A percentile compares a stretch with the other conserved stretches of the same genome.
Evolutionary conservation across 2,797 vertebrate species (phyloP).

Genomic region (Miichthys miiuy): DNA sequence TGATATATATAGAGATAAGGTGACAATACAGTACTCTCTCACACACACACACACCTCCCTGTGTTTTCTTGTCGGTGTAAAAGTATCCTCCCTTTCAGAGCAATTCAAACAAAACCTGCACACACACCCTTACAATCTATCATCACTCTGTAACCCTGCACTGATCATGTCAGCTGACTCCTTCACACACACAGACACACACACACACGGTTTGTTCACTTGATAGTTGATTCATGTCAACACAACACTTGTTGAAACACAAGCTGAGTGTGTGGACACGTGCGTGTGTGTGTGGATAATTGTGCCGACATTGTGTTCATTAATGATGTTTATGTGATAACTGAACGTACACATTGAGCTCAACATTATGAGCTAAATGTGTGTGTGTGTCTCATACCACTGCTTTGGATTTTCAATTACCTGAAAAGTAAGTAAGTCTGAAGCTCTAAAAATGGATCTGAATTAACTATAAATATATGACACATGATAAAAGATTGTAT

Average conservation of each 20-base stretch:
- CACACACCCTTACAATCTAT: constrained; percentile 17
- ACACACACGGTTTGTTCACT: not conserved
- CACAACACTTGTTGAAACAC: constrained; percentile 28
- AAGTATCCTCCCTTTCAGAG: constrained; percentile 15
- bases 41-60: not conserved
- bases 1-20: too few species aligned
- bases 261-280: constrained; percentile 8
- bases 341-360: not conserved
- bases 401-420: not conserved
- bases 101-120: constrained; percentile 35
- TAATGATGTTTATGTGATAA: not conserved
- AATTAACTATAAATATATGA: not conserved
- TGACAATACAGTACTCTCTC: not conserved
- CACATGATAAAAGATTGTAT: not conserved
- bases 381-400: not conserved
- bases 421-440: not conserved
- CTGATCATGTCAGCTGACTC: constrained; percentile 37
- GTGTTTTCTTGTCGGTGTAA: constrained; percentile 1
- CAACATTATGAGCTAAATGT: too few species aligned
- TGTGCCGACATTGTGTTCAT: not conserved
- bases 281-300: constrained; percentile 7
- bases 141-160: constrained; percentile 51
- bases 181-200: not conserved
- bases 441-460: not conserved
- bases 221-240: constrained; percentile 40